phyloP scores from a whole-genome alignment of 2,113 vertebrate species.

The Caretta caretta region DNA sequence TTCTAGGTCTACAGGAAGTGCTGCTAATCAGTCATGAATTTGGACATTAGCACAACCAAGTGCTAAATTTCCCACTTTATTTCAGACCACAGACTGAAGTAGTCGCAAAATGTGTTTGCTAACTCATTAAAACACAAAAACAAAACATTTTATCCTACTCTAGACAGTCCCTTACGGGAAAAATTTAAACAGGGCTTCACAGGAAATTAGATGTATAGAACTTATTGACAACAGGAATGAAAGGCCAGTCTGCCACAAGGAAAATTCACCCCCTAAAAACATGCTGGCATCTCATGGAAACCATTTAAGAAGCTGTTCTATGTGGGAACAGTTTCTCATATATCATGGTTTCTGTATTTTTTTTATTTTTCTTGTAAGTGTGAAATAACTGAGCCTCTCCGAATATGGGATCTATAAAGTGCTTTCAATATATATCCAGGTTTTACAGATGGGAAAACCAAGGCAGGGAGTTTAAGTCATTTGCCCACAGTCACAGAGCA shows the following conservation, averaged over 20 bases:
- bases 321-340: neutral
- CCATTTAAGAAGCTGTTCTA: neutral
- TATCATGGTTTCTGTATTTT: neutral
- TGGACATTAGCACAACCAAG: neutral
- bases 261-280: neutral
- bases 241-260: constrained; percentile 19
- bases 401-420: accelerated
- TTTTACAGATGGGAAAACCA: neutral
- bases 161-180: constrained; percentile 32
- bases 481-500: accelerated
- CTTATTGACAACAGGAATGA: neutral
- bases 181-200: neutral
- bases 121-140: neutral
- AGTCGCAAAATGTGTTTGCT: neutral
- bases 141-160: neutral
- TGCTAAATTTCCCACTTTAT: neutral
- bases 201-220: neutral
- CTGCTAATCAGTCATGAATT: neutral
- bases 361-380: neutral
- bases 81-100: constrained; percentile 12
- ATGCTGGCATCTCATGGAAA: neutral
- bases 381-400: neutral
- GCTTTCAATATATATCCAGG: neutral
- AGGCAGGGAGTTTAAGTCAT: neutral
- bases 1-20: neutral